These are phyloP conservation scores for Astyanax mexicanus DNA, from an alignment of 2,797 vertebrate species.

Conservation along the genomic window DNA sequence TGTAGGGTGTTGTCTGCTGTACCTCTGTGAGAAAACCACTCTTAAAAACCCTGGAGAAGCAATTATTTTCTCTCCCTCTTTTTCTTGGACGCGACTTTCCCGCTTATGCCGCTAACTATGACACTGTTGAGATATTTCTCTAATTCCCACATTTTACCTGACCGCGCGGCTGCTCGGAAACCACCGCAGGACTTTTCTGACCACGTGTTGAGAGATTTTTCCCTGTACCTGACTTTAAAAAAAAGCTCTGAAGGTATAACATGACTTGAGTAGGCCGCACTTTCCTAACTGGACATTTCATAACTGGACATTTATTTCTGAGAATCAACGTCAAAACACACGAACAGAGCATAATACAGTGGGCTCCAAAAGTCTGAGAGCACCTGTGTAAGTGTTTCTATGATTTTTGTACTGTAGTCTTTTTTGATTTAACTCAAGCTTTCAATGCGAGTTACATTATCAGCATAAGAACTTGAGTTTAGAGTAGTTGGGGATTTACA, in stretches of 20 bases:
- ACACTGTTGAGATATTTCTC: conserved; percentile 56
- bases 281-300: conserved; percentile 19
- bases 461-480: too few species aligned
- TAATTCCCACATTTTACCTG: conserved; percentile 65
- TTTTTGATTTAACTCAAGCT: too few species aligned
- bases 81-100: conserved; percentile 65
- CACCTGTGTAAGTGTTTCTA: too few species aligned
- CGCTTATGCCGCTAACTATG: conserved; percentile 58
- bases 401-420: too few species aligned
- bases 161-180: conserved; percentile 45
- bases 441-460: too few species aligned
- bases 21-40: conserved; percentile 58
- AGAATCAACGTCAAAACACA: not conserved
- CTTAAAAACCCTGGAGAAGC: conserved; percentile 65
- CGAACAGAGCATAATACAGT: too few species aligned
- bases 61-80: conserved; percentile 70
- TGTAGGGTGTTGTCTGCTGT: conserved; percentile 64
- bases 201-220: conserved; percentile 22
- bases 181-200: conserved; percentile 1
- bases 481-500: too few species aligned
- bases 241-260: conserved; percentile 19
- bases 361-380: too few species aligned
- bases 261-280: conserved; percentile 1
- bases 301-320: conserved; percentile 3
- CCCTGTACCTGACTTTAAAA: conserved; percentile 1